Evolutionary conservation across 1,140 invertebrate species (phyloP).

Genomic region (Melipona quadrifasciata): DNA sequence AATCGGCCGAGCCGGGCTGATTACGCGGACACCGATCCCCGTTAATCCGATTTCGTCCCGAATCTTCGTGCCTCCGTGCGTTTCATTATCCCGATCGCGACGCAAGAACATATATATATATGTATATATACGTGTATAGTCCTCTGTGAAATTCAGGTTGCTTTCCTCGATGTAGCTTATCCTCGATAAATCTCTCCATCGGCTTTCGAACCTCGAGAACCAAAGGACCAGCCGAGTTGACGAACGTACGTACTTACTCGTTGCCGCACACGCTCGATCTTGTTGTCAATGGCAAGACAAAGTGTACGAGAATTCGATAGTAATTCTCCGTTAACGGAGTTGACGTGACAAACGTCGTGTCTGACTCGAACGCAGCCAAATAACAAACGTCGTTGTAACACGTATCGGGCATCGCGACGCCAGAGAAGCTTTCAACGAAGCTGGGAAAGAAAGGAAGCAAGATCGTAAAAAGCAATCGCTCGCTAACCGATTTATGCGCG

Average conservation of each 20-base stretch:
- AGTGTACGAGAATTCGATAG: neutral
- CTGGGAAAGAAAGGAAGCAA: too few species aligned
- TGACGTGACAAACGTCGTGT: neutral
- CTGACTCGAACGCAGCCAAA: too few species aligned
- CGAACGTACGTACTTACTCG: neutral
- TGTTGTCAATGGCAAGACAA: neutral
- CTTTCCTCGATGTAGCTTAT: neutral
- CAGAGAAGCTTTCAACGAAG: neutral
- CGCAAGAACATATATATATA: neutral
- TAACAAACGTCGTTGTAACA: too few species aligned
- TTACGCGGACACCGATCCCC: conserved; percentile 41
- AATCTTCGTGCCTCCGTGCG: neutral
- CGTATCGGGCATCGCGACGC: neutral
- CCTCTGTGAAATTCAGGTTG: conserved; percentile 14
- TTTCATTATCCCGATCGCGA: neutral
- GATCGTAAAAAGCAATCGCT: conserved; percentile 13
- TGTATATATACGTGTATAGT: neutral
- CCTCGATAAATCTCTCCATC: neutral
- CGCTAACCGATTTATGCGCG: neutral
- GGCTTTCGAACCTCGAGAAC: neutral
- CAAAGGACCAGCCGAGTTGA: neutral
- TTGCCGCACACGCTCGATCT: neutral
- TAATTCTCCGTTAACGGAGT: too few species aligned
- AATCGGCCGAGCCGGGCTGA: conserved; percentile 63
- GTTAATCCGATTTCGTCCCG: conserved; percentile 11